Conservation (phyloP, 2,797 vertebrate species). For the Neosilurus mollespiculum region DNA sequence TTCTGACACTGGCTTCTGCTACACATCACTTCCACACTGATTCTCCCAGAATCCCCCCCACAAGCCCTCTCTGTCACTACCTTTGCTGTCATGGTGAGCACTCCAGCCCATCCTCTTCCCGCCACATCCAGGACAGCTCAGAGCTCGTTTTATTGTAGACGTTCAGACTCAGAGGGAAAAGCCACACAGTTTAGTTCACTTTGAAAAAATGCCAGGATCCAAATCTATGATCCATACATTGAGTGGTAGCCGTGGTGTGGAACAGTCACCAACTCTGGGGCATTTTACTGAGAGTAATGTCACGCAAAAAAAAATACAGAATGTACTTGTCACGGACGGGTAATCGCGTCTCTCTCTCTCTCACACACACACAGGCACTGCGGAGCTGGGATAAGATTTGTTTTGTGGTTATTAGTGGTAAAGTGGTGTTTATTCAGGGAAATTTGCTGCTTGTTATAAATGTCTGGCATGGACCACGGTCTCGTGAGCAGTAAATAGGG, state of each 20-base stretch:
- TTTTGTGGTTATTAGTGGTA: background rate
- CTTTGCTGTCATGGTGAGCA: background rate
- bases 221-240: background rate
- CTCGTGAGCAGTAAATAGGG: background rate
- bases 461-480: constrained; percentile 6
- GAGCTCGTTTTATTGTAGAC: background rate
- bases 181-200: background rate
- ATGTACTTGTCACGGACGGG: constrained; percentile 1
- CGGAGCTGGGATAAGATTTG: background rate
- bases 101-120: background rate
- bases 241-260: background rate
- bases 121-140: background rate
- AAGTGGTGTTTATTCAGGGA: background rate
- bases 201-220: background rate
- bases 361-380: background rate
- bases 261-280: background rate
- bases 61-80: no score
- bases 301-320: background rate
- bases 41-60: background rate
- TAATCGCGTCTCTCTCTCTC: background rate
- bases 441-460: background rate
- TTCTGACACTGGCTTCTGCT: background rate
- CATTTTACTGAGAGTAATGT: background rate
- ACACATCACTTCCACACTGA: background rate
- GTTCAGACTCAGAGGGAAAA: background rate